Percentiles rank a stretch among this genome's conserved stretches.
phyloP scores from a whole-genome alignment of 2,888 invertebrate species.

The Ceriagrion tenellum region DNA sequence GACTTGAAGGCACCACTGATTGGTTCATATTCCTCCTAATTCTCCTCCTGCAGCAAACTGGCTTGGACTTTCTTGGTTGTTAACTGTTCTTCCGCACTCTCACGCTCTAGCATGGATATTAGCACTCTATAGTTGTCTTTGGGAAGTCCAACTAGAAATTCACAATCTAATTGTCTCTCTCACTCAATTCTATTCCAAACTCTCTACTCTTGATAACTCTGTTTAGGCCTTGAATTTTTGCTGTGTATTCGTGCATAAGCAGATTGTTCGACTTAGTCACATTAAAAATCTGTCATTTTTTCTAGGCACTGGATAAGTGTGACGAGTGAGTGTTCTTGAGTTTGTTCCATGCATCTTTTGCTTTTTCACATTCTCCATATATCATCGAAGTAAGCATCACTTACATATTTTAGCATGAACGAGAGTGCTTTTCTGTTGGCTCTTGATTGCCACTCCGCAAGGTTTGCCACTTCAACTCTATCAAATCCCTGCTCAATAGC shows the following conservation, averaged over 20 bases:
- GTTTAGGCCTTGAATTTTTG: not conserved
- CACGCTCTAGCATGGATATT: too few relatives aligned
- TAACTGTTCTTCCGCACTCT: too few relatives aligned
- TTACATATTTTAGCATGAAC: not conserved
- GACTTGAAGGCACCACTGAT: too few relatives aligned
- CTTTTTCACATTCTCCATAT: not conserved
- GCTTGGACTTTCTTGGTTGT: too few relatives aligned
- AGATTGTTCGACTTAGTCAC: not conserved
- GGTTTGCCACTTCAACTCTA: not conserved
- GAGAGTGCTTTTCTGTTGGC: not conserved
- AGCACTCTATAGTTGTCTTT: not conserved
- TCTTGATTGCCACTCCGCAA: not conserved
- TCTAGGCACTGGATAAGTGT: not conserved
- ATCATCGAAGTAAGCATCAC: not conserved
- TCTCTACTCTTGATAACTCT: not conserved
- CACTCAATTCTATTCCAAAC: not conserved
- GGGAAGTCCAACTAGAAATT: not conserved
- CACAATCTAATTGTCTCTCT: not conserved
- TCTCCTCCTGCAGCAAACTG: too few relatives aligned
- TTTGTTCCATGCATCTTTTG: not conserved
- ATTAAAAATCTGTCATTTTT: not conserved
- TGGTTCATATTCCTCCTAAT: too few relatives aligned
- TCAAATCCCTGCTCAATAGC: not conserved
- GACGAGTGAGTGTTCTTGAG: not conserved
- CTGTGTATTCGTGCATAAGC: not conserved